Evolutionary conservation across 2,888 invertebrate genomes (phyloP), one percentile per base, ranked within the genome.

Genomic region (Ichneumon xanthorius): DNA sequence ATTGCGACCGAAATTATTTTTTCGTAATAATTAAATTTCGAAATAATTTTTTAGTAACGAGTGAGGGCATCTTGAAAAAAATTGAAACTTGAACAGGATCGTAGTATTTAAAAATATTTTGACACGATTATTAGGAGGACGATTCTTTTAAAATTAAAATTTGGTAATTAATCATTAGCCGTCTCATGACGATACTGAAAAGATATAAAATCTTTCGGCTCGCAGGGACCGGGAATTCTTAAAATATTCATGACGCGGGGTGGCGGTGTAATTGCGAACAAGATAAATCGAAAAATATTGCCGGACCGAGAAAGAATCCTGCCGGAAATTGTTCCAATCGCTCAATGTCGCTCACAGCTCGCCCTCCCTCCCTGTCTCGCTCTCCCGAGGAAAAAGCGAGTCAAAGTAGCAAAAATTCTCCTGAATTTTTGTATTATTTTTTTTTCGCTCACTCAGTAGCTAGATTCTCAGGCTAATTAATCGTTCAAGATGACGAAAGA

Each of bases 241-340:
- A 55, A 75, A 70, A 78, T 77, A 85, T 78, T 81, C 81, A 70
- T 78, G 53, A 81, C 70, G 37, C 58, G 55, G 45, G 16, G 4
- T 33, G 48, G 16, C 33, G 6, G 9, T 16, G 7, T 19, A 75
- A 76, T 48, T 65, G 71, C 50, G 26, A 77, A 80, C 48, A 22
- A 37, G 76, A 72, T 67, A 37, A 72, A 84, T 77, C 77, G 70
- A 63, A 70, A 68, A 75, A 75, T 61, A 73, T 48, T 50, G 48
- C 19, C 55, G 33, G 22, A 22, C 63, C 30, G 26, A 40, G 50
- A 76, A 53, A 61, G 50, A 77, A 75, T 40, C 4, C 61, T 71
- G 63, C 65, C 76, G 79, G 71, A 85, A 82, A 82, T 82, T 79
- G 81, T 80, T 82, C 30, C 78, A 82, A 85, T 85, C 85, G 78